phyloP scores from a whole-genome alignment of 2,888 invertebrate genomes.

The Drosophila tanythrix region DNA sequence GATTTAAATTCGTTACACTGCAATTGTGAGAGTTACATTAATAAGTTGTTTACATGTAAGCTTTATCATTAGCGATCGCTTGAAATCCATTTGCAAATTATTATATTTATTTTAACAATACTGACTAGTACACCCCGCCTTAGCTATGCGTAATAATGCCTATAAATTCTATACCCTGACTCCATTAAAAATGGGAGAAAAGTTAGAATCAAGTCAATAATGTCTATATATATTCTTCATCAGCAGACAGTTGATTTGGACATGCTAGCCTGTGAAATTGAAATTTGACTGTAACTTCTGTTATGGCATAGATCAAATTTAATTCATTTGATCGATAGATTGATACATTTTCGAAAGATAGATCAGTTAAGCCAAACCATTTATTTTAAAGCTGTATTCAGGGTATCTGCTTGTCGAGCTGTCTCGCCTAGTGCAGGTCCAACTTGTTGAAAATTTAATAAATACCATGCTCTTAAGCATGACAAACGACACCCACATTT shows the following conservation, averaged over 20 bases:
- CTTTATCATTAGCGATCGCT: background rate
- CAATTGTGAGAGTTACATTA: constrained; percentile 7
- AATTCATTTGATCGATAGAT: background rate
- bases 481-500: background rate
- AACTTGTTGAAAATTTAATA: background rate
- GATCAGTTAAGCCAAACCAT: background rate
- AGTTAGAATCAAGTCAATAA: background rate
- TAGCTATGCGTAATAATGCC: background rate
- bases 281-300: background rate
- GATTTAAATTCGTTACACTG: constrained; percentile 71
- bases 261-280: background rate
- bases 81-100: background rate
- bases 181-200: background rate
- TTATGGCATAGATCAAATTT: background rate
- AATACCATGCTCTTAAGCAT: background rate
- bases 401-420: background rate
- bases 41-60: background rate
- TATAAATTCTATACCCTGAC: background rate
- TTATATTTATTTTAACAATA: background rate
- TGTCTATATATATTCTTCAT: background rate
- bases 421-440: background rate
- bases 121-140: background rate
- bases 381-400: background rate
- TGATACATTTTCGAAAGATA: background rate
- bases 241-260: background rate